A percentile compares a stretch with the other conserved stretches of the same genome.
phyloP scores from a whole-genome alignment of 2,113 vertebrate genomes.

The Solea solea region DNA sequence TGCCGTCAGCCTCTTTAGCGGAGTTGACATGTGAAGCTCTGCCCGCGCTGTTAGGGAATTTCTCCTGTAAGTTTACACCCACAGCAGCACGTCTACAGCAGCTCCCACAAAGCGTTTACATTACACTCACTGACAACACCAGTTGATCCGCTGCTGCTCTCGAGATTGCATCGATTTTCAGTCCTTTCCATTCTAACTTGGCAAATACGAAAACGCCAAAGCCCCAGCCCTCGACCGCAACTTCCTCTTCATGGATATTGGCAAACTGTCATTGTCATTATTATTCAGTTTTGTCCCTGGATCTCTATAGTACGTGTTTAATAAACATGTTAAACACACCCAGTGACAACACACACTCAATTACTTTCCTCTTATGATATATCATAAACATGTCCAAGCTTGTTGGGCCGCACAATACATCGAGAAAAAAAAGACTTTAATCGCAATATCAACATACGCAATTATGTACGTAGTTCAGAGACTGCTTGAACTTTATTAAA shows the following conservation, averaged over 20 bases:
- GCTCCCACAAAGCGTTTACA: slow-evolving; percentile 4
- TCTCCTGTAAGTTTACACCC: slow-evolving; percentile 67
- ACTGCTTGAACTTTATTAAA: no score
- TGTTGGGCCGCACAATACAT: no score
- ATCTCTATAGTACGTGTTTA: not conserved
- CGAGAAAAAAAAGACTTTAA: no score
- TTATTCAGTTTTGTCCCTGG: not conserved
- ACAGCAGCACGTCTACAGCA: not conserved
- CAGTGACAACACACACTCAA: not conserved
- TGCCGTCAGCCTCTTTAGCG: slow-evolving; percentile 49
- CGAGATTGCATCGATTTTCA: slow-evolving; percentile 42
- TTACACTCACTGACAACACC: not conserved
- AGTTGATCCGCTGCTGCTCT: not conserved
- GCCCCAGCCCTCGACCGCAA: slow-evolving; percentile 21
- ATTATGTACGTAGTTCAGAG: no score
- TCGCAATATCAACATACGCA: no score
- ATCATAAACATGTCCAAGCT: no score
- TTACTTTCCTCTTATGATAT: no score
- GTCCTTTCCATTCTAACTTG: slow-evolving; percentile 21
- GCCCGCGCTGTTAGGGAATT: slow-evolving; percentile 68
- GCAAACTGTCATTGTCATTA: not conserved
- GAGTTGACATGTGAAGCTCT: slow-evolving; percentile 77
- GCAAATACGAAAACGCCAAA: slow-evolving; percentile 20
- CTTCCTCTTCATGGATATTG: slow-evolving; percentile 17
- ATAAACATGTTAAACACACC: not conserved